These are phyloP conservation scores for Scaptomyza cyrtandrae DNA, from an alignment of 2,888 invertebrate genomes.

Conservation along the genomic window DNA sequence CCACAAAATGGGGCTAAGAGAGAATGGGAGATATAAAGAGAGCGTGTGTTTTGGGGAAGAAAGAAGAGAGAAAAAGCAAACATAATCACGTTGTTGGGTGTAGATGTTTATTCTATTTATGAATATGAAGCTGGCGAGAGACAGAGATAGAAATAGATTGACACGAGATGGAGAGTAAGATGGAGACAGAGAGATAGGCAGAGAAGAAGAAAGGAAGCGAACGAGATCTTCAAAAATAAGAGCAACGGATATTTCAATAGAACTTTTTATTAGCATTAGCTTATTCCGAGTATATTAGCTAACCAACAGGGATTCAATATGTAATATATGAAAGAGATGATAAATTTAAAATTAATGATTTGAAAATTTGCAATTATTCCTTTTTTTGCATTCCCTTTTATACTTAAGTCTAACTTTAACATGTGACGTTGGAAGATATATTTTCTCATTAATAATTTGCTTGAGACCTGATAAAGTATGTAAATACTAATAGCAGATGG, in stretches of 20 bases:
- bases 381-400: too few relatives aligned
- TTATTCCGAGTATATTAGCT: too few relatives aligned
- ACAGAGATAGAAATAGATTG: conserved; percentile 6
- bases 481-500: conserved; percentile 15
- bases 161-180: conserved; percentile 4
- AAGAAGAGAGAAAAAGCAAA: conserved; percentile 47
- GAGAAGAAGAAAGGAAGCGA: background rate
- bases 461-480: conserved; percentile 10
- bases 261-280: too few relatives aligned
- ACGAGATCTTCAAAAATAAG: background rate
- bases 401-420: background rate
- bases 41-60: background rate
- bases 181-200: background rate
- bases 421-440: background rate
- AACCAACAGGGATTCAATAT: background rate
- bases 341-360: too few relatives aligned
- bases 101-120: conserved; percentile 14
- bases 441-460: background rate
- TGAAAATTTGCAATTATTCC: too few relatives aligned
- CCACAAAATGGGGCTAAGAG: conserved; percentile 90
- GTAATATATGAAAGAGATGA: background rate
- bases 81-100: conserved; percentile 53
- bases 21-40: conserved; percentile 27
- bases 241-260: too few relatives aligned
- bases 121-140: conserved; percentile 24